Evolutionary conservation across 2,888 invertebrate genomes (phyloP).

Genomic region (Heteropelma amictum): DNA sequence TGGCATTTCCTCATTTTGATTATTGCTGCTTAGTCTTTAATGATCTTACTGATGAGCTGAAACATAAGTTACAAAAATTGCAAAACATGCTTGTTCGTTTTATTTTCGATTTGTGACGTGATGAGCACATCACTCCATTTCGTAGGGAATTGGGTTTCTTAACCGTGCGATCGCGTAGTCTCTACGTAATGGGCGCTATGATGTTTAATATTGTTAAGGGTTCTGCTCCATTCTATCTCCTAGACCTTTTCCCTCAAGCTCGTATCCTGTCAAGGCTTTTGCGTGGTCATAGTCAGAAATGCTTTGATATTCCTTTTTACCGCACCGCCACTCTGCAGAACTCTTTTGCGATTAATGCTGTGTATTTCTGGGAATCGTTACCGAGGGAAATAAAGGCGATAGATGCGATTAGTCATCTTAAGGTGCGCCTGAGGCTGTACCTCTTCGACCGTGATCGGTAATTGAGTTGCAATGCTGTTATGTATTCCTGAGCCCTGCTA

Average conservation of each 20-base stretch:
- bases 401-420: too few relatives aligned
- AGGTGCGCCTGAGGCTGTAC: too few relatives aligned
- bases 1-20: not conserved
- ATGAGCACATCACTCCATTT: too few relatives aligned
- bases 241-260: not conserved
- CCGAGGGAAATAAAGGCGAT: too few relatives aligned
- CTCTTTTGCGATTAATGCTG: too few relatives aligned
- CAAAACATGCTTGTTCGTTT: not conserved
- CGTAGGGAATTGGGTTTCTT: not conserved
- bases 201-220: not conserved
- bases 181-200: too few relatives aligned
- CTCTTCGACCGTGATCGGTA: too few relatives aligned
- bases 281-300: not conserved
- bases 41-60: not conserved
- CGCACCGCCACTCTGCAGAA: not conserved
- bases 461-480: too few relatives aligned
- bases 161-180: not conserved
- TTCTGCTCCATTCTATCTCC: not conserved
- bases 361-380: too few relatives aligned
- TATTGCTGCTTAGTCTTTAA: not conserved
- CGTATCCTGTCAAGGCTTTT: not conserved
- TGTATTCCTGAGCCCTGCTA: too few relatives aligned
- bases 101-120: too few relatives aligned
- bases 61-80: not conserved
- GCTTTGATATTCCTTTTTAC: too few relatives aligned